Evolutionary conservation across 1,140 invertebrate genomes (phyloP).

Genomic region (Armadillidium nasatum): DNA sequence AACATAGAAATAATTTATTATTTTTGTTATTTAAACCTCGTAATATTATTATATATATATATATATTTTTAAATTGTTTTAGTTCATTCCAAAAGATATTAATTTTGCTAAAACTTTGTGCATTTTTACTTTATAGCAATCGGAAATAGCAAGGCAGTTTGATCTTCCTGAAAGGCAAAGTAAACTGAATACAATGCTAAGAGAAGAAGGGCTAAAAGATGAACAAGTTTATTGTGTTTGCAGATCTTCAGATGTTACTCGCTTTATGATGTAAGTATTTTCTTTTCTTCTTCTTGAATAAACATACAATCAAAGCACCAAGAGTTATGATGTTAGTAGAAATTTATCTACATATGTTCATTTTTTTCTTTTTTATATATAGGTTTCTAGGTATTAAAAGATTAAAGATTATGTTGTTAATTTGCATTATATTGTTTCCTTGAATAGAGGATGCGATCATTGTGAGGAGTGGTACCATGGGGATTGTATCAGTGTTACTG

Average conservation of each 20-base stretch:
- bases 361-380: too few relatives aligned
- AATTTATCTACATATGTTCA: too few relatives aligned
- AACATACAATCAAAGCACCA: too few relatives aligned
- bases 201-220: constrained; percentile 57
- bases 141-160: constrained; percentile 84
- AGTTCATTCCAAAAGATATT: neutral
- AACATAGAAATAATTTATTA: too few relatives aligned
- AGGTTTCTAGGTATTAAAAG: too few relatives aligned
- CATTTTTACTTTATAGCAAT: constrained; percentile 48
- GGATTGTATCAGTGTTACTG: constrained; percentile 91
- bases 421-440: neutral
- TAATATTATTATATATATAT: too few relatives aligned
- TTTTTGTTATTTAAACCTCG: too few relatives aligned
- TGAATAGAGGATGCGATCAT: constrained; percentile 74
- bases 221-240: constrained; percentile 88
- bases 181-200: constrained; percentile 81
- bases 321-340: too few relatives aligned
- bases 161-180: constrained; percentile 82
- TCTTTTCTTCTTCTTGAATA: too few relatives aligned
- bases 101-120: neutral
- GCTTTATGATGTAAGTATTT: constrained; percentile 87
- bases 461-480: constrained; percentile 99
- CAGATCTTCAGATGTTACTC: constrained; percentile 79
- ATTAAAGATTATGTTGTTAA: too few relatives aligned
- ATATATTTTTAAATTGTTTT: too few relatives aligned